Percentiles rank a stretch among this genome's conserved stretches.
phyloP scores from a whole-genome alignment of 2,113 vertebrate genomes.

The Ammodytes dubius region DNA sequence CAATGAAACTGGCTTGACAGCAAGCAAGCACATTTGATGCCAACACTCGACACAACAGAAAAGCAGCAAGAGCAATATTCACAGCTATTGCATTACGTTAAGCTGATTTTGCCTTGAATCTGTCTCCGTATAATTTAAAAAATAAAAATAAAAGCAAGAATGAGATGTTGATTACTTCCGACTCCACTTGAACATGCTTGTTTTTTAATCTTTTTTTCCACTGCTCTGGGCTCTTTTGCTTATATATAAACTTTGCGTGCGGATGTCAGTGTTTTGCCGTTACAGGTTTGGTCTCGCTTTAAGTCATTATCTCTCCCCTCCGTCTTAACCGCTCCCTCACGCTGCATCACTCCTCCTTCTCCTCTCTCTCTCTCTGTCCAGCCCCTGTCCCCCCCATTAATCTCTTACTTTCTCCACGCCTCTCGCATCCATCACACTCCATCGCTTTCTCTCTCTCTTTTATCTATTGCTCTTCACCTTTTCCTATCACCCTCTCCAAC shows the following conservation, averaged over 20 bases:
- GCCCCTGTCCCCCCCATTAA: neutral
- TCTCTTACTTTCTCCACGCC: neutral
- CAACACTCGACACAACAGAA: slow-evolving; percentile 48
- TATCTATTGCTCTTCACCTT: slow-evolving; percentile 12
- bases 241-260: slow-evolving; percentile 11
- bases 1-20: slow-evolving; percentile 40
- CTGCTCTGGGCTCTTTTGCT: slow-evolving; percentile 17
- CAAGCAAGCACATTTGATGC: slow-evolving; percentile 39
- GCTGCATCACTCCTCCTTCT: neutral
- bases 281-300: neutral
- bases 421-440: neutral
- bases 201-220: slow-evolving; percentile 18
- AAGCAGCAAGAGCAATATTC: slow-evolving; percentile 36
- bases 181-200: slow-evolving; percentile 16
- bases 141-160: slow-evolving; percentile 3
- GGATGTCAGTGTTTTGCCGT: slow-evolving; percentile 24
- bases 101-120: slow-evolving; percentile 55
- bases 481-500: neutral
- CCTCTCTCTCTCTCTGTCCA: neutral
- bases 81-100: slow-evolving; percentile 20
- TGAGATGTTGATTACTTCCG: slow-evolving; percentile 31
- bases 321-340: neutral
- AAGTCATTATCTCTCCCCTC: neutral
- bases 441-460: neutral
- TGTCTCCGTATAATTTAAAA: slow-evolving; percentile 17